These are phyloP conservation scores for Pseudocheirus occidentalis DNA, from an alignment of 2,797 vertebrate genomes.

Conservation along the genomic window DNA sequence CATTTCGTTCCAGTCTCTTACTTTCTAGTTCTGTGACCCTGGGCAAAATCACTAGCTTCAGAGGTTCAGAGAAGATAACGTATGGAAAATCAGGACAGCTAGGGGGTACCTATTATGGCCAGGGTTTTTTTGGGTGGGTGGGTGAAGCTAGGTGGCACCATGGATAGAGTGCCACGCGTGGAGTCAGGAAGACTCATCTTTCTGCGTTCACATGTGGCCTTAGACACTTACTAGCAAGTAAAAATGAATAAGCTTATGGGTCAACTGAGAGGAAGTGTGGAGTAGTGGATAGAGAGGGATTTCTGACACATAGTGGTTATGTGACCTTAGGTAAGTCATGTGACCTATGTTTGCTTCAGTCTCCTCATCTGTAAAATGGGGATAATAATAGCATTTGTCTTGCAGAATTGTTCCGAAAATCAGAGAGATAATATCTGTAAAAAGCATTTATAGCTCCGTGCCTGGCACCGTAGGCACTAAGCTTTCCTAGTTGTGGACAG, in stretches of 20 bases:
- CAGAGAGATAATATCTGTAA: not conserved
- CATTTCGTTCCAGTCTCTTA: not conserved
- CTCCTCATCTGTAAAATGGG: not conserved
- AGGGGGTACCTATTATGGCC: too few relatives aligned
- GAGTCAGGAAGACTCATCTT: not conserved
- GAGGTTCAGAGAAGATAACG: not conserved
- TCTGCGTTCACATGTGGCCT: not conserved
- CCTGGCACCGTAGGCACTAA: not conserved
- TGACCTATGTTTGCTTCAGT: not conserved
- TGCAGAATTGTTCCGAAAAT: too few relatives aligned
- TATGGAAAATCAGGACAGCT: not conserved
- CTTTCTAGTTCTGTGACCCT: not conserved
- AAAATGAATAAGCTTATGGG: not conserved
- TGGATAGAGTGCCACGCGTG: not conserved
- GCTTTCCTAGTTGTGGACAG: not conserved
- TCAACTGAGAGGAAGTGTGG: not conserved
- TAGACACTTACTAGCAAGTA: not conserved
- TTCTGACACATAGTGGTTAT: not conserved
- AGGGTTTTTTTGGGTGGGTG: too few relatives aligned
- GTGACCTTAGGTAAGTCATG: not conserved
- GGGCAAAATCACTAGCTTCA: not conserved
- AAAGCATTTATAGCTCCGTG: too few relatives aligned
- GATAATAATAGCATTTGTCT: not conserved
- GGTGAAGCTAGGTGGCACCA: not conserved
- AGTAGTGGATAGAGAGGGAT: not conserved